phyloP scores from a whole-genome alignment of 2,113 vertebrate species.

The Zapornia atra region DNA sequence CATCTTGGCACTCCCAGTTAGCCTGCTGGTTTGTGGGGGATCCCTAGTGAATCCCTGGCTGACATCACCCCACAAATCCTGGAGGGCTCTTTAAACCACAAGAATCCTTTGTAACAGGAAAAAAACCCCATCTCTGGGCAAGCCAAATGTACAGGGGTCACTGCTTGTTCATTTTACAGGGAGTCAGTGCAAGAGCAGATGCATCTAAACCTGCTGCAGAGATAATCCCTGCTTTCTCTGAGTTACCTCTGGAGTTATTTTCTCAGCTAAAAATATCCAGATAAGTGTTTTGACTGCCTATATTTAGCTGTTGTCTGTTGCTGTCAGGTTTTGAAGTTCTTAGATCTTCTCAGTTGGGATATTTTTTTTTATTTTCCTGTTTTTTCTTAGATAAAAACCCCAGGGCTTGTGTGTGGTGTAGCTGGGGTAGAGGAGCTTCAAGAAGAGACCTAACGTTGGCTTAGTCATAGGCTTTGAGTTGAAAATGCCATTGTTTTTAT shows the following conservation, averaged over 20 bases:
- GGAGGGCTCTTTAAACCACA: neutral
- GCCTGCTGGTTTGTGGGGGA: neutral
- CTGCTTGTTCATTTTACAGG: neutral
- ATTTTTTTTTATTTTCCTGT: neutral
- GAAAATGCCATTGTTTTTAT: neutral
- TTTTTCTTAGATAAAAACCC: neutral
- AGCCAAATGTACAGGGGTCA: neutral
- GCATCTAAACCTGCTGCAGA: neutral
- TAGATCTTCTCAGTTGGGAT: slow-evolving; percentile 36
- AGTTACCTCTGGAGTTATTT: slow-evolving; percentile 2
- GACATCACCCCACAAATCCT: neutral
- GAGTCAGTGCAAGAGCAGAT: no score
- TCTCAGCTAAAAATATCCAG: slow-evolving; percentile 66
- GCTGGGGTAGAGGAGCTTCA: neutral
- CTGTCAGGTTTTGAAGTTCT: slow-evolving; percentile 58
- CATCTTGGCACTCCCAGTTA: accelerated
- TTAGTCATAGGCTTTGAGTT: neutral
- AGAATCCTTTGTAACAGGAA: neutral
- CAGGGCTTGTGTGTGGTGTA: neutral
- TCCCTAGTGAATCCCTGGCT: neutral
- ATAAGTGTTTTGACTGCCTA: slow-evolving; percentile 71
- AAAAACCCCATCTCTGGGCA: neutral
- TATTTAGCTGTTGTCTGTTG: slow-evolving; percentile 70
- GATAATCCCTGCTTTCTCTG: neutral
- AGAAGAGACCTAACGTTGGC: neutral